Evolutionary conservation across 2,797 vertebrate genomes (phyloP), one percentile per base, ranked within the genome.

Genomic region (Philypnodon macrostomus): DNA sequence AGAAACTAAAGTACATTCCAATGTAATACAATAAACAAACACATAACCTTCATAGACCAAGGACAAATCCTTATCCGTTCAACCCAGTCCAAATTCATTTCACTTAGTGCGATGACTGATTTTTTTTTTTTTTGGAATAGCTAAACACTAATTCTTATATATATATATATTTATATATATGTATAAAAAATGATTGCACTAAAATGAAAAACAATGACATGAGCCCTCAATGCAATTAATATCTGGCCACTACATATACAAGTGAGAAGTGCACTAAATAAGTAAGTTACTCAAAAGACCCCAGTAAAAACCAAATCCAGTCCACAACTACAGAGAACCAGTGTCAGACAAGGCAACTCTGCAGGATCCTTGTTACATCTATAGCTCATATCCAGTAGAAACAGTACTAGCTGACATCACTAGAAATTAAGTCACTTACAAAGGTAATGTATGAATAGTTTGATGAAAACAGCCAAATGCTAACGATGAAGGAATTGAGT

Each of bases 1-100:
- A 30, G 56, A 79, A 76, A 85, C 85, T 87, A 57, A 81, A 91
- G 84, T 90, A 92, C 91, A 92, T 92, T 91, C 87, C 90, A 87
- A 89, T 83, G 68, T 80, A 60, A 75, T 19, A 70, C 61, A 73
- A 46, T 26, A 53, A 62, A 47, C 29, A 13, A 37, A 71, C 36
- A 49, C 57, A 64, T 17, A 53, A 54, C 65, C 66, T 65, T 67
- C 53, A 49, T 34, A 38, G 40, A 54, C 7, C 24, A 85, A 87
- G 85, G 81, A 77, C 59, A 26, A 27, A 47, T 42, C 50, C 52
- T 37, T 53, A 29, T 21, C 4, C 9, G 56, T 54, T 45, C 40
- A 31, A 48, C 30, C n/a, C 9, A 62, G 15, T 58, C 55, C 40
- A 47, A 57, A 63, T 35, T 47, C 60, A 66, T 40, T 40, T 7